Evolutionary conservation across 2,888 invertebrate species (phyloP), one percentile per base, ranked within the genome.

Genomic region (Theretra japonica): DNA sequence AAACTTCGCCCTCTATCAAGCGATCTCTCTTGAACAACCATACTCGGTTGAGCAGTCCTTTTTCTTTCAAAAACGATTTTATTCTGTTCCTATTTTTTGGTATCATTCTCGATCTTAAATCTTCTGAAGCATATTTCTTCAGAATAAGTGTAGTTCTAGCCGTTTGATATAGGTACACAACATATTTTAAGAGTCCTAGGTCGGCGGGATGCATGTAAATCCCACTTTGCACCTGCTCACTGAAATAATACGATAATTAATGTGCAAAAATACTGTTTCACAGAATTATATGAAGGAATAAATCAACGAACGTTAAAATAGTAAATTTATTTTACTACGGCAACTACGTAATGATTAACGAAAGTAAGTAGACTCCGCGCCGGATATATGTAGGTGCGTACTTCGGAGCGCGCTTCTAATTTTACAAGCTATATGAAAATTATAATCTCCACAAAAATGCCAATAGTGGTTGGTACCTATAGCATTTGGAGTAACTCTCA

Each of bases 161-260:
- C 5, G 79, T 72, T 57, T 83, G 79, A 60, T 85, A 82, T 2
- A 90, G 69, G 28, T 86, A 86, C 0, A 86, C 50, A 0, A 82
- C 69, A 65, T 90, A 92, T 77, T 88, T 88, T 3, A 91, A 25
- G 0, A 92, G 80, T 68, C 91, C 83, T 1, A 83, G 15, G 65
- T 93, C 91, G 1, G 82, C 78, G 58, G 85, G 82, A 41, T 90
- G 83, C 0, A 91, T 71, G 0, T 72, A 3, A 6, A 75, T 57
- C 0, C 72, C 70, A 0, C 74, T 65, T 70, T 73, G 69, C 2
- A 82, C 25, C 0, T 72, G 50, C 2, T 80, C 72, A 0, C 91
- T 90, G 81, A 17, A 25, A 73, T 41, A 41, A 41, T 41, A 15
- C 15, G 15, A 15, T 41, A 15, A 11, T 0, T 1, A 15, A 15